Percentiles rank a stretch among this genome's conserved stretches.
phyloP scores from a whole-genome alignment of 1,140 invertebrate species.

The Diprion similis region DNA sequence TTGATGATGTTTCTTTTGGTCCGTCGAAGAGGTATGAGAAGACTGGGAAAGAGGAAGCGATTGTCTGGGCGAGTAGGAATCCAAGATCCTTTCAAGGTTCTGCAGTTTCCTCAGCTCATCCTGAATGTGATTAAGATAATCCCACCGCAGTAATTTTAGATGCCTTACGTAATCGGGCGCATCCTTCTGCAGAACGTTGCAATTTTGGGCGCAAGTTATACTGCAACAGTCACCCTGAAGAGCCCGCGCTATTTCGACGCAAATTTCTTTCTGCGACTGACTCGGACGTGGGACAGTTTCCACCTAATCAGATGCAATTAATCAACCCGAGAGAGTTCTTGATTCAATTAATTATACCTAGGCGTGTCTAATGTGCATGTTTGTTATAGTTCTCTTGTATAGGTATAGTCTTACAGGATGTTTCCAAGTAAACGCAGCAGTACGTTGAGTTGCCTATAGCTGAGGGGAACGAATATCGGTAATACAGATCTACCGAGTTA shows the following conservation, averaged over 20 bases:
- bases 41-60: neutral
- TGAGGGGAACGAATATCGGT: no score
- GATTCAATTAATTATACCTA: no score
- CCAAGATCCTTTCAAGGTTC: constrained; percentile 54
- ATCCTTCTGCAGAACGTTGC: constrained; percentile 18
- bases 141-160: constrained; percentile 53
- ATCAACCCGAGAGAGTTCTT: no score
- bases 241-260: constrained; percentile 29
- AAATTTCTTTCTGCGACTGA: constrained; percentile 22
- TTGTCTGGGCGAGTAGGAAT: constrained; percentile 43
- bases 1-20: neutral
- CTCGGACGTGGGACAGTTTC: constrained; percentile 12
- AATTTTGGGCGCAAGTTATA: constrained; percentile 19
- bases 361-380: no score
- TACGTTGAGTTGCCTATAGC: no score
- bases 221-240: constrained; percentile 31
- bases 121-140: constrained; percentile 58
- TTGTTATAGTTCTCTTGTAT: no score
- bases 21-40: neutral
- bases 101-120: constrained; percentile 51
- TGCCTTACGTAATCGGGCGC: constrained; percentile 42
- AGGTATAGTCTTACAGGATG: no score
- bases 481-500: no score
- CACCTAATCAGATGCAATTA: constrained; percentile 13
- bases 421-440: no score